These are phyloP conservation scores for Chymomyza fuscimana DNA, from an alignment of 2,888 invertebrate genomes.

Conservation along the genomic window DNA sequence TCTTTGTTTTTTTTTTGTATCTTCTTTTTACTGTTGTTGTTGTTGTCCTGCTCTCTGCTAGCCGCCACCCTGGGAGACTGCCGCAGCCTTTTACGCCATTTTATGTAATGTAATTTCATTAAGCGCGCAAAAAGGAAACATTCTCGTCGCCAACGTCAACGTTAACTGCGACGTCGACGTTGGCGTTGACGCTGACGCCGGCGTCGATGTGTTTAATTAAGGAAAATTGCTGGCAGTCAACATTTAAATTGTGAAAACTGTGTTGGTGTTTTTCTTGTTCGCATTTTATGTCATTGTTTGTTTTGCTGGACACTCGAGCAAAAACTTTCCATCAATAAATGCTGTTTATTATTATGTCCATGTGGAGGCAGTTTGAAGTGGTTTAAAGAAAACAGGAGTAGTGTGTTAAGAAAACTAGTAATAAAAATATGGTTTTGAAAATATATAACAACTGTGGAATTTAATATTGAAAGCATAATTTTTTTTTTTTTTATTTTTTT, in stretches of 20 bases:
- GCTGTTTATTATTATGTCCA: background rate
- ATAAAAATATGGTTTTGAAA: too few species aligned
- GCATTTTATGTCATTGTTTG: background rate
- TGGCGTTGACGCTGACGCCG: background rate
- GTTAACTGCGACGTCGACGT: background rate
- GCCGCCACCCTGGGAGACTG: background rate
- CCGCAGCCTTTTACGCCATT: conserved; percentile 33
- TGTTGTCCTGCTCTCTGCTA: background rate
- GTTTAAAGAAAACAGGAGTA: too few species aligned
- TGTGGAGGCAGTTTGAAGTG: too few species aligned
- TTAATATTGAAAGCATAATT: too few species aligned
- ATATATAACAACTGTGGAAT: too few species aligned
- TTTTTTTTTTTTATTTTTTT: too few species aligned
- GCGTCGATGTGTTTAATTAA: conserved; percentile 47
- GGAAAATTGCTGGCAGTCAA: conserved; percentile 45
- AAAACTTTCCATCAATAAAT: background rate
- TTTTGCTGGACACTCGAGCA: background rate
- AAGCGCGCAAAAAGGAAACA: conserved; percentile 28
- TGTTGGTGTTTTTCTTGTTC: background rate
- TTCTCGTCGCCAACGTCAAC: background rate
- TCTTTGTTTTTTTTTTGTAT: background rate
- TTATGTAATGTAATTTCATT: conserved; percentile 63
- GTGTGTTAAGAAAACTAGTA: too few species aligned
- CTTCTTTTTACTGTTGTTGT: background rate
- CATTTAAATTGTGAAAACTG: conserved; percentile 23